These are phyloP conservation scores for Iphiclides podalirius DNA, from an alignment of 2,888 invertebrate species.

Conservation along the genomic window DNA sequence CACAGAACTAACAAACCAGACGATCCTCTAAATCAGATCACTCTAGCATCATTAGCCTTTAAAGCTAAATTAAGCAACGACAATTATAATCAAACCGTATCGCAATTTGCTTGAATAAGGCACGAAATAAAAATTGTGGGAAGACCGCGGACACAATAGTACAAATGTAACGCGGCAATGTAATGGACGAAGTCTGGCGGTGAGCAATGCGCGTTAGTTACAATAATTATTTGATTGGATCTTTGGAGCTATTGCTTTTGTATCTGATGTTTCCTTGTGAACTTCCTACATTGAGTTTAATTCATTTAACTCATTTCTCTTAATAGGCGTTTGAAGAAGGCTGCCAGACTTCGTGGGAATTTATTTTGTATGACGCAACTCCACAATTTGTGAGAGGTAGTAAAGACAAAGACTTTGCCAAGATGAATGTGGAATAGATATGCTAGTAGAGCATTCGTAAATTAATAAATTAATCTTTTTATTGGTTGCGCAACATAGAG, in stretches of 20 bases:
- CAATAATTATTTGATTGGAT: slow-evolving; percentile 21
- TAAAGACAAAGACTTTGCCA: background rate
- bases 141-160: slow-evolving; percentile 2
- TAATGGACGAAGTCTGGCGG: background rate
- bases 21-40: too few relatives aligned
- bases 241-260: slow-evolving; percentile 2
- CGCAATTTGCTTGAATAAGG: slow-evolving; percentile 1
- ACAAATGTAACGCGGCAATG: slow-evolving; percentile 18
- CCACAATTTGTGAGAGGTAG: background rate
- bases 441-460: too few relatives aligned
- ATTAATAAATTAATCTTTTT: too few relatives aligned
- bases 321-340: slow-evolving; percentile 1
- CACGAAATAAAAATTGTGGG: slow-evolving; percentile 6
- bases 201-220: slow-evolving; percentile 9
- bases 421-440: too few relatives aligned
- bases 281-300: slow-evolving; percentile 10
- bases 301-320: slow-evolving; percentile 16
- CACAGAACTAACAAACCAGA: too few relatives aligned
- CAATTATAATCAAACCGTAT: slow-evolving; percentile 10
- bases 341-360: slow-evolving; percentile 7
- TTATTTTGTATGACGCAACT: background rate
- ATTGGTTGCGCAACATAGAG: too few relatives aligned
- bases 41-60: background rate
- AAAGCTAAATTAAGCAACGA: background rate
- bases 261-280: slow-evolving; percentile 16